phyloP scores from a whole-genome alignment of 1,140 invertebrate species.

The Melipona quadrifasciata region DNA sequence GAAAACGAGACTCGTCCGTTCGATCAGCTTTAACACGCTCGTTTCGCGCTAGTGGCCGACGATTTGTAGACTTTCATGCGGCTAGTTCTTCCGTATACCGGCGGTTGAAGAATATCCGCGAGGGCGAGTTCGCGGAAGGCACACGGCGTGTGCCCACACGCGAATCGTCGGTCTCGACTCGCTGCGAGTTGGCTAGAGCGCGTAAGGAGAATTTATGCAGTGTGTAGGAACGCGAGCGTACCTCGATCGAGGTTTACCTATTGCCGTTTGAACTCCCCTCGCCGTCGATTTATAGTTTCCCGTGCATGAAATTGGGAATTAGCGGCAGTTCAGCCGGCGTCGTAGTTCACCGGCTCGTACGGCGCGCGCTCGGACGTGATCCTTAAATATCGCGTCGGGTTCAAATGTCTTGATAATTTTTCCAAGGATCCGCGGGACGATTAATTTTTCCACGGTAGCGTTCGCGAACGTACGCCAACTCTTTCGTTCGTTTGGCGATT shows the following conservation, averaged over 20 bases:
- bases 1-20: background rate
- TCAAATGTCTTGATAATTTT: conserved; percentile 33
- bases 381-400: conserved; percentile 13
- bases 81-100: background rate
- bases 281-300: conserved; percentile 61
- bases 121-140: conserved; percentile 23
- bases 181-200: conserved; percentile 38
- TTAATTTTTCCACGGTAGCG: background rate
- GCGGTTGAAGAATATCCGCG: conserved; percentile 24
- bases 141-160: conserved; percentile 26
- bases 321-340: conserved; percentile 27
- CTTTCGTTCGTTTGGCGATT: background rate
- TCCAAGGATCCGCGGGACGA: background rate
- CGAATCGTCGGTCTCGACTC: conserved; percentile 31
- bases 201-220: conserved; percentile 52
- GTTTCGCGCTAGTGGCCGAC: conserved; percentile 2
- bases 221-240: conserved; percentile 42
- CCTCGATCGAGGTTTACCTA: conserved; percentile 55
- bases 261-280: conserved; percentile 46
- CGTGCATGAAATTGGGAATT: conserved; percentile 64
- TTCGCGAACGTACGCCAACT: background rate
- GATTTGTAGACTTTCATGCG: conserved; percentile 24
- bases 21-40: conserved; percentile 8
- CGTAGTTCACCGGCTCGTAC: conserved; percentile 14
- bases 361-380: conserved; percentile 7